Base-by-base conservation (phyloP, 2,797 vertebrate species). In the Fratercula arctica region DNA sequence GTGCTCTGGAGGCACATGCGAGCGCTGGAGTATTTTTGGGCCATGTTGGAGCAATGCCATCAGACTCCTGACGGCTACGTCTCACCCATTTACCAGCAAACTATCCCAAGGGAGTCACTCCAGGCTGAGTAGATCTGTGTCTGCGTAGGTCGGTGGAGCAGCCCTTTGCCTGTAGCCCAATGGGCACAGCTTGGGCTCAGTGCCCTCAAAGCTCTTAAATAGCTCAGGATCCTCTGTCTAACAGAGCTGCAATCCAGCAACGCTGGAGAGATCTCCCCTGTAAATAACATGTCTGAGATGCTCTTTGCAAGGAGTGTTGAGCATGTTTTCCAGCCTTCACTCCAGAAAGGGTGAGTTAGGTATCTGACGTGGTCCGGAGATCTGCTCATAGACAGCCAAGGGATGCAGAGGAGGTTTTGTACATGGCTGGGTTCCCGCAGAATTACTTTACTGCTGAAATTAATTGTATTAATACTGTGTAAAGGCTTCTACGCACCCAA, bases 1-100 rank as follows among this genome's bases (percentile, higher is more conserved):
- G 0, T 59, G 50, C 66, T 0, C 0, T 39, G 70, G 64, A 79
- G 33, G 21, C 33, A 54, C 10, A 2, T 13, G 26, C 35, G 5
- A 43, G 28, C 1, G 1, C 13, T 79, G 63, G n/a, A 77, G 35
- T 79, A 15, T 26, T 94, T 48, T 79, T 29, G 69, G 59, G 61
- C 33, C 11, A 1, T 3, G 10, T 10, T 91, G 77, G 66, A 90
- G 81, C 76, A 69, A 20, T 69, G 64, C 68, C 85, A 28, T 39
- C 87, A 69, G 57, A 25, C 39, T 90, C 37, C 46, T 68, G 67
- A 26, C 5, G 48, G 23, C 19, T 31, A 8, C 0, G 56, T 37
- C 54, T 56, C 64, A 61, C 67, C 26, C 60, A 9, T 61, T 73
- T 46, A 56, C 59, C 16, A 43, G 13, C 41, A 51, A 79, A 50